A percentile compares a stretch with the other conserved stretches of the same genome.
Conservation (phyloP, 2,113 vertebrate genomes). For the Myiozetetes cayanensis region DNA sequence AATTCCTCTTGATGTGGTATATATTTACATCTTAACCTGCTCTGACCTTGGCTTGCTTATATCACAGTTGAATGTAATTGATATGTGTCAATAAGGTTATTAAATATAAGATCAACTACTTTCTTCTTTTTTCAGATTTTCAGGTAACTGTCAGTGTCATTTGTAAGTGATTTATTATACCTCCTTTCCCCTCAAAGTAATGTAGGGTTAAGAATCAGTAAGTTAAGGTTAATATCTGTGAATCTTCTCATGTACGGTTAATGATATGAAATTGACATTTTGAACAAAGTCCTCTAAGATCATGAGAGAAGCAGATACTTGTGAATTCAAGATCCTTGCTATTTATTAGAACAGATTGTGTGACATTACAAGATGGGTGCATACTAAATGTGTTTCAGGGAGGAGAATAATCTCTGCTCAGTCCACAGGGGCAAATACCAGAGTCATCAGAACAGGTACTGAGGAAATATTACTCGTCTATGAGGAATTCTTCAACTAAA, state of each 20-base stretch:
- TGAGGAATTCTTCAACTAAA: background rate
- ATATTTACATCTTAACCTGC: background rate
- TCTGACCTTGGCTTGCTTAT: background rate
- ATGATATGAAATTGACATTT: background rate
- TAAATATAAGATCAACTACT: background rate
- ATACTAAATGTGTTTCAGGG: background rate
- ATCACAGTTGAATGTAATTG: background rate
- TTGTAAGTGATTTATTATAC: background rate
- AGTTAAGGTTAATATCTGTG: background rate
- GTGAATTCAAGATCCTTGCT: background rate
- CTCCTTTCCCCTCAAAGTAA: background rate
- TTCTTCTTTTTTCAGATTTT: background rate
- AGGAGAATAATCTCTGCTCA: background rate
- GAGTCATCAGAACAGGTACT: background rate
- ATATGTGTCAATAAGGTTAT: background rate
- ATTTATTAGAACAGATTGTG: background rate
- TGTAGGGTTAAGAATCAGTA: background rate
- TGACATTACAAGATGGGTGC: background rate
- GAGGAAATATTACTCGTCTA: background rate
- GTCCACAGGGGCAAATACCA: background rate
- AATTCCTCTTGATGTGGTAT: background rate
- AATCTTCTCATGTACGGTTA: background rate
- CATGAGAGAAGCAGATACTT: background rate
- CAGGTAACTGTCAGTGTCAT: background rate
- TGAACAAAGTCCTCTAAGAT: background rate